These are phyloP conservation scores for Corythoichthys intestinalis DNA, from an alignment of 2,113 vertebrate genomes.

Conservation along the genomic window DNA sequence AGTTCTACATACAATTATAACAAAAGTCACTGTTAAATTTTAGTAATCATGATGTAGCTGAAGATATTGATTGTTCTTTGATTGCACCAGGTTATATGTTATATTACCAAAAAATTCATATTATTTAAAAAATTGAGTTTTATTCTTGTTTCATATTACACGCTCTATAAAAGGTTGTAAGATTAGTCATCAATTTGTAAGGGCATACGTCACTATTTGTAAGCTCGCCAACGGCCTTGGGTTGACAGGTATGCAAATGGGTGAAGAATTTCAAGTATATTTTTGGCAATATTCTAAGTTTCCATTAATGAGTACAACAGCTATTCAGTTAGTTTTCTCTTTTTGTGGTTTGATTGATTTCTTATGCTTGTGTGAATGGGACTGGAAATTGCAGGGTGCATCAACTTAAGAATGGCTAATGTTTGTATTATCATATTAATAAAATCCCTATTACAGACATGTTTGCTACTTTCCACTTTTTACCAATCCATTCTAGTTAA, in stretches of 20 bases:
- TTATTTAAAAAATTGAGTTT: too few relatives aligned
- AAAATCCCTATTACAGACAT: background rate
- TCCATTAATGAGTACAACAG: background rate
- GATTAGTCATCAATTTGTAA: too few relatives aligned
- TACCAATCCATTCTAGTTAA: background rate
- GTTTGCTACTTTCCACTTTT: background rate
- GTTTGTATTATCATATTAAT: background rate
- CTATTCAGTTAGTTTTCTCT: background rate
- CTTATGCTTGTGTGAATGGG: background rate
- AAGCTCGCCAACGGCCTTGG: too few relatives aligned
- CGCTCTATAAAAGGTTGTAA: too few relatives aligned
- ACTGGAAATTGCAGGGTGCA: background rate
- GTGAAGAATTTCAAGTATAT: background rate
- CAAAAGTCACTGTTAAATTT: too few relatives aligned
- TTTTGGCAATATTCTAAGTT: background rate
- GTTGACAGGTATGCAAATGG: background rate
- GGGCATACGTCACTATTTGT: too few relatives aligned
- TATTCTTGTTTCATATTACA: too few relatives aligned
- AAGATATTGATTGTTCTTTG: too few relatives aligned
- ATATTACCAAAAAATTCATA: too few relatives aligned
- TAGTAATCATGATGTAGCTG: too few relatives aligned
- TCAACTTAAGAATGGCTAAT: background rate
- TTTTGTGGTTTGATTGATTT: background rate
- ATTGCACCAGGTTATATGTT: too few relatives aligned
- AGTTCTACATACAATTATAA: too few relatives aligned